Evolutionary conservation across 2,888 invertebrate genomes (phyloP).

Genomic region (Reticulitermes lucifugus): DNA sequence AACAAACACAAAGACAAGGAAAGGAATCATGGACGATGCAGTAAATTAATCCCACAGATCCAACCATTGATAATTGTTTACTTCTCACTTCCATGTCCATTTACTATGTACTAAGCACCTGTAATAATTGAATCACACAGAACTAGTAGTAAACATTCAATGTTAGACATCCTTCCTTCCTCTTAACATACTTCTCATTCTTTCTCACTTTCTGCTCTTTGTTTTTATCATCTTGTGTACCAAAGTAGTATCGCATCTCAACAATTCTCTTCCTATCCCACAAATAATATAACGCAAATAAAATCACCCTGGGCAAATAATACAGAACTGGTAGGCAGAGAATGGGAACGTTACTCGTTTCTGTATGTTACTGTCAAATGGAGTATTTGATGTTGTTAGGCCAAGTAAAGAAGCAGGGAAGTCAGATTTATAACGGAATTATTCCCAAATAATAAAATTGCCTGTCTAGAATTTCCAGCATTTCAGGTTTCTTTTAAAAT

Average conservation of each 20-base stretch:
- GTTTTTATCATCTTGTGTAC: background rate
- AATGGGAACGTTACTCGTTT: background rate
- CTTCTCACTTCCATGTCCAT: conserved; percentile 23
- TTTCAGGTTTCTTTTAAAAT: background rate
- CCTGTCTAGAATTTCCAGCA: background rate
- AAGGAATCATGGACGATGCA: conserved; percentile 50
- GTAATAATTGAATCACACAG: conserved; percentile 1
- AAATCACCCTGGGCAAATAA: background rate
- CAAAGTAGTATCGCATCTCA: background rate
- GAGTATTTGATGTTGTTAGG: background rate
- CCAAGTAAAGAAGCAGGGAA: conserved; percentile 1
- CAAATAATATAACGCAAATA: background rate
- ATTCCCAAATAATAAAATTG: background rate
- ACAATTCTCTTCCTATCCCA: background rate
- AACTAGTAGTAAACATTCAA: conserved; percentile 4
- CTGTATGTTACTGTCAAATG: conserved; percentile 9
- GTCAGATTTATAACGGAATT: background rate
- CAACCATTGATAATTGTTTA: background rate
- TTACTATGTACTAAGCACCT: conserved; percentile 9
- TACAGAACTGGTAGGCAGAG: background rate
- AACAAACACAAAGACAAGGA: conserved; percentile 45
- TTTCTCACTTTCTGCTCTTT: background rate
- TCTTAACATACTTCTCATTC: background rate
- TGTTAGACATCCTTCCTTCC: background rate
- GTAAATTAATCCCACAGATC: conserved; percentile 38